These are phyloP conservation scores for Hystrix cristata DNA, from an alignment of 2,113 vertebrate species.

Conservation along the genomic window DNA sequence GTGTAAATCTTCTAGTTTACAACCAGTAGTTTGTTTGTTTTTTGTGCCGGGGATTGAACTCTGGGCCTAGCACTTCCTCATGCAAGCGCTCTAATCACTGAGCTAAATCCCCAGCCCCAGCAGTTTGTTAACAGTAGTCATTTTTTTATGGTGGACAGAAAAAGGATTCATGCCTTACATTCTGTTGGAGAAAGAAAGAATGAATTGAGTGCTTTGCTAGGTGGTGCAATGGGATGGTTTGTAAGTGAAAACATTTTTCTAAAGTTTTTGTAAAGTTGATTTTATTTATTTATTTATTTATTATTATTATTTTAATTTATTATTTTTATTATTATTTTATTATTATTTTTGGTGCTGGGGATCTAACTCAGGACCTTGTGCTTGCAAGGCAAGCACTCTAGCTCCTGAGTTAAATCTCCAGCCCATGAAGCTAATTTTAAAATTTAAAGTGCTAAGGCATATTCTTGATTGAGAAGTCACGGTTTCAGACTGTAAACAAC, in stretches of 20 bases:
- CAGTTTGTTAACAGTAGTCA: constrained; percentile 9
- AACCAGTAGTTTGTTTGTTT: constrained; percentile 2
- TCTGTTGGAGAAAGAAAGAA: constrained; percentile 53
- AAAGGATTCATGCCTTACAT: not conserved
- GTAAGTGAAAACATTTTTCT: not conserved
- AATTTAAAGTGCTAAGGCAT: not conserved
- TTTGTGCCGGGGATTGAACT: too few relatives aligned
- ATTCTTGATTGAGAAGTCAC: constrained; percentile 21
- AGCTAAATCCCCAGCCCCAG: too few relatives aligned
- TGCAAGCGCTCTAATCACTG: too few relatives aligned
- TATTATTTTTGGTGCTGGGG: too few relatives aligned
- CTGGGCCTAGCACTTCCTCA: too few relatives aligned
- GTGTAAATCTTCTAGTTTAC: not conserved
- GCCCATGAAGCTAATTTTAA: constrained; percentile 21
- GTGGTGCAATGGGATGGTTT: not conserved
- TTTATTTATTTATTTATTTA: not conserved
- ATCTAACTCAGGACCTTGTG: too few relatives aligned
- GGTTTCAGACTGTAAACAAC: not conserved
- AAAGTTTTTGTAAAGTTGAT: constrained; percentile 45
- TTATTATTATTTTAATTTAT: too few relatives aligned
- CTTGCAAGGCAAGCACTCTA: too few relatives aligned
- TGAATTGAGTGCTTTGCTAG: not conserved
- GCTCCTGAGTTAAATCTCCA: too few relatives aligned
- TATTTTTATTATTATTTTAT: too few relatives aligned
- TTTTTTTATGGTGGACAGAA: constrained; percentile 18